These are phyloP conservation scores for Gymnoscopelus microlampas DNA, from an alignment of 2,797 vertebrate species.

Conservation along the genomic window DNA sequence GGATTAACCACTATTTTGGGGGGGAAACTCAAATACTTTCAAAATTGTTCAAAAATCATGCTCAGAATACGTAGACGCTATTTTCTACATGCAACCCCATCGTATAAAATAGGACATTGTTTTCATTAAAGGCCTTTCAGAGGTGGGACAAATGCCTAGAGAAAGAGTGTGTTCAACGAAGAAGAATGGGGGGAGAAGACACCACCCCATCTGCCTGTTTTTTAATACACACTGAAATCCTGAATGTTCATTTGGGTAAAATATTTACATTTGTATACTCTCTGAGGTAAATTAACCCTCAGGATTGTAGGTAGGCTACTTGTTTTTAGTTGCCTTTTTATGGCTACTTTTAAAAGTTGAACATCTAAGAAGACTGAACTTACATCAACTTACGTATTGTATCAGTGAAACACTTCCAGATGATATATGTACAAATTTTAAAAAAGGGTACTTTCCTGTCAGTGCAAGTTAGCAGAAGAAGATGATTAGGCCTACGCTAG, in stretches of 20 bases:
- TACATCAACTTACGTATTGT: neutral
- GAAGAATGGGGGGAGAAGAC: conserved; percentile 62
- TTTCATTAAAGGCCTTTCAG: conserved; percentile 34
- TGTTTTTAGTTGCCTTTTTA: conserved; percentile 60
- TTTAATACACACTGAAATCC: conserved; percentile 34
- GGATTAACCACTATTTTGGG: too few species aligned
- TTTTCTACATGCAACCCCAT: neutral
- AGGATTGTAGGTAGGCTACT: conserved; percentile 23
- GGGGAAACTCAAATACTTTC: conserved; percentile 7
- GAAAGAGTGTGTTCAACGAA: conserved; percentile 57
- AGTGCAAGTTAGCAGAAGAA: too few species aligned
- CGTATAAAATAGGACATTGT: conserved; percentile 58
- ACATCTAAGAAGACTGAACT: conserved; percentile 43
- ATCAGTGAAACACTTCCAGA: conserved; percentile 45
- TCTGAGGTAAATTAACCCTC: too few species aligned
- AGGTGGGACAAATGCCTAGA: conserved; percentile 55
- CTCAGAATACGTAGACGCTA: too few species aligned
- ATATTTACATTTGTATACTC: too few species aligned
- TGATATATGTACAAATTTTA: too few species aligned
- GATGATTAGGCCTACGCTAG: too few species aligned
- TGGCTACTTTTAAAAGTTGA: conserved; percentile 52
- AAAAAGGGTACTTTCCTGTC: too few species aligned
- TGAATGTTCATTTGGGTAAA: too few species aligned
- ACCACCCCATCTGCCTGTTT: conserved; percentile 68
- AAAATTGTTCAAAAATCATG: neutral